These are phyloP conservation scores for Nymphalis polychloros DNA, from an alignment of 2,888 invertebrate genomes.

Conservation along the genomic window DNA sequence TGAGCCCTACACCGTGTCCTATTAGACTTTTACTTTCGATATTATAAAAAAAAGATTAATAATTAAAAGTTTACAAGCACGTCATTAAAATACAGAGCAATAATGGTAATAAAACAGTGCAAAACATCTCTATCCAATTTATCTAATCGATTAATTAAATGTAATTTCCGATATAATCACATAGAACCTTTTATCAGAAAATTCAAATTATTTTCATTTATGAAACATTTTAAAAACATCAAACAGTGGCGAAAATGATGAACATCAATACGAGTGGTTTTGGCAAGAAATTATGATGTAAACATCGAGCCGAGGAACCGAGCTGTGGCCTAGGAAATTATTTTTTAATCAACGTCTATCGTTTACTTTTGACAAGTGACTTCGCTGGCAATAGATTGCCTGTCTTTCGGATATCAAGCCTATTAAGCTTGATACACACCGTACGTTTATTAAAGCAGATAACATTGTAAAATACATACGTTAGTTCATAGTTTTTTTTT, in stretches of 20 bases:
- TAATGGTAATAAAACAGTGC: no score
- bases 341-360: constrained; percentile 38
- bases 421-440: constrained; percentile 24
- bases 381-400: constrained; percentile 37
- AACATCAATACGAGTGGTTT: neutral
- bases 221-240: neutral
- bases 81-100: no score
- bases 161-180: no score
- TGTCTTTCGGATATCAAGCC: constrained; percentile 32
- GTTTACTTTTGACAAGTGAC: constrained; percentile 31
- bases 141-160: no score
- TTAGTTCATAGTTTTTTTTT: no score
- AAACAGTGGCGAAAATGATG: constrained; percentile 1
- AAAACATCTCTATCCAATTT: no score
- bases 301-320: constrained; percentile 30
- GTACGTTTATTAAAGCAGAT: neutral
- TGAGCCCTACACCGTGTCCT: no score
- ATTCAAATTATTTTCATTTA: neutral
- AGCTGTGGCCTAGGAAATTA: constrained; percentile 28
- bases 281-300: constrained; percentile 13
- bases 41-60: no score
- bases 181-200: no score
- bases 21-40: no score
- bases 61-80: no score
- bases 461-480: no score